These are phyloP conservation scores for Ptilonorhynchus violaceus DNA, from an alignment of 2,113 vertebrate genomes.

Conservation along the genomic window DNA sequence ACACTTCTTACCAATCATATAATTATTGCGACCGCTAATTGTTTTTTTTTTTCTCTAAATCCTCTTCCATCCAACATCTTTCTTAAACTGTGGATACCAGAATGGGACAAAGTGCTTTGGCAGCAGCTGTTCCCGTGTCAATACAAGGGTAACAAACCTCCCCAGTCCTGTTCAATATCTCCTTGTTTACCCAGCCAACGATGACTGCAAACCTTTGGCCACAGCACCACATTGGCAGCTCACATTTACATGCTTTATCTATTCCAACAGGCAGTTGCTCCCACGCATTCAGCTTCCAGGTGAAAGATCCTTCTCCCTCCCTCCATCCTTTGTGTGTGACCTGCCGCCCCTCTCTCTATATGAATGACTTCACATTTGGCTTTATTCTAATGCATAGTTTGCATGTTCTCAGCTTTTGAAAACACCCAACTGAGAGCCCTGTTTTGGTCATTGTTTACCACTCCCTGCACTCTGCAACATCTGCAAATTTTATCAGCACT, in stretches of 20 bases:
- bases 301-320: not conserved
- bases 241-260: not conserved
- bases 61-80: not conserved
- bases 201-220: constrained; percentile 50
- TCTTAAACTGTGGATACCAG: not conserved
- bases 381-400: constrained; percentile 10
- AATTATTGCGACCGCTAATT: not conserved
- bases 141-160: not conserved
- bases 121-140: not conserved
- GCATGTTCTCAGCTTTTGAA: constrained; percentile 42
- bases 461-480: constrained; percentile 63
- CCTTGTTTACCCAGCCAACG: not conserved
- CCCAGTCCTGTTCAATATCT: not conserved
- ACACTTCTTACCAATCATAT: not conserved
- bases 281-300: constrained; percentile 17
- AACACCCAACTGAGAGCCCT: constrained; percentile 59
- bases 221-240: not conserved
- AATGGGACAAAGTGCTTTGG: not conserved
- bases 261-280: not conserved
- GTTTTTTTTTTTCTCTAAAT: not conserved
- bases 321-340: not conserved
- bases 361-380: constrained; percentile 62
- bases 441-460: constrained; percentile 63
- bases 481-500: constrained; percentile 61
- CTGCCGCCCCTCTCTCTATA: not conserved